These are phyloP conservation scores for Phoeniculus purpureus DNA, from an alignment of 2,797 vertebrate species.

Conservation along the genomic window DNA sequence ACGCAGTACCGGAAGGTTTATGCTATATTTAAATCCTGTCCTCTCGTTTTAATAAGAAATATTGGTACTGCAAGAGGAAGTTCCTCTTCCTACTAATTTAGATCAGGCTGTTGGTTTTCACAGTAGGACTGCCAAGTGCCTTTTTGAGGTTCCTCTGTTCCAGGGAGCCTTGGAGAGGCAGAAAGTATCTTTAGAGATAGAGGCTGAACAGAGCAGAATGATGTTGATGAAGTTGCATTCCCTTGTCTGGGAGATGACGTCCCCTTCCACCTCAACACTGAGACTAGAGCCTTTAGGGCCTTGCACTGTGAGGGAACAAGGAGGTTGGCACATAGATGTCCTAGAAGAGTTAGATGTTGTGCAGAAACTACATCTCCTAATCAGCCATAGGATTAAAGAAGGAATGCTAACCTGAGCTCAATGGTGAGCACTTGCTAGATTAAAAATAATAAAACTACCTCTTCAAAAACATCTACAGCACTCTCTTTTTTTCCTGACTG, in stretches of 20 bases:
- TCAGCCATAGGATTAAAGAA: background rate
- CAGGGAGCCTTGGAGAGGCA: background rate
- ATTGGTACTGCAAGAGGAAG: slow-evolving; percentile 34
- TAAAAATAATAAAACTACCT: fast-evolving
- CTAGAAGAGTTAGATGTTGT: background rate
- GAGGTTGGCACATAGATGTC: background rate
- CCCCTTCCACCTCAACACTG: background rate
- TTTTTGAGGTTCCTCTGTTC: background rate
- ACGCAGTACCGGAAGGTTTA: slow-evolving; percentile 42
- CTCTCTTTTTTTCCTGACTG: background rate
- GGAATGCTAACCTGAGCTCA: background rate
- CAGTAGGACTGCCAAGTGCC: background rate
- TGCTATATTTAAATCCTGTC: slow-evolving; percentile 58
- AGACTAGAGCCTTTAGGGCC: background rate
- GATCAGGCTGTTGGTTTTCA: slow-evolving; percentile 12
- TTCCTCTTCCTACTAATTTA: slow-evolving; percentile 33
- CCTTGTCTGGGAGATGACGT: background rate
- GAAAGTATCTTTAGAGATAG: background rate
- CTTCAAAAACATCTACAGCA: background rate
- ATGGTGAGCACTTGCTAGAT: background rate
- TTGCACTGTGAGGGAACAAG: background rate
- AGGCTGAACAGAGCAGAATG: background rate
- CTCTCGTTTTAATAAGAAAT: slow-evolving; percentile 51
- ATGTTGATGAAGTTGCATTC: background rate
- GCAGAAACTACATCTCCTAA: background rate